These are phyloP conservation scores for Anguilla anguilla DNA, from an alignment of 2,797 vertebrate species.

Conservation along the genomic window DNA sequence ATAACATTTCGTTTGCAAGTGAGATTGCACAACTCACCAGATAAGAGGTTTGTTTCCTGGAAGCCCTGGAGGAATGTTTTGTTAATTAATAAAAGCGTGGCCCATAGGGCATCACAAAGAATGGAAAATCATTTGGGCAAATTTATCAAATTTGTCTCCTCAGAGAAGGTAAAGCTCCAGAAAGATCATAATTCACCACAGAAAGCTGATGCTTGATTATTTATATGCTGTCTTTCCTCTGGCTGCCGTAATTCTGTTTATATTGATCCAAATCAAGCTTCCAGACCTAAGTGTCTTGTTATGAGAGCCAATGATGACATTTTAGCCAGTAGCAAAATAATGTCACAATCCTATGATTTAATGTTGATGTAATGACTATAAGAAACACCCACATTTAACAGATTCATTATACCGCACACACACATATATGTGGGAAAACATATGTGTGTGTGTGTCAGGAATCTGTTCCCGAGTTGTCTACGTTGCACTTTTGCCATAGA, in stretches of 20 bases:
- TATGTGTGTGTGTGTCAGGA: too few relatives aligned
- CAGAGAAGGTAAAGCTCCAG: background rate
- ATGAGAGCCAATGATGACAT: background rate
- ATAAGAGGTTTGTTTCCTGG: background rate
- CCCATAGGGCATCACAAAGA: background rate
- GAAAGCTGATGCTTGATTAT: slow-evolving; percentile 9
- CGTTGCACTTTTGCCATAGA: background rate
- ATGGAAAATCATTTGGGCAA: background rate
- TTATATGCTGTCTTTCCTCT: background rate
- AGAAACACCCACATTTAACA: background rate
- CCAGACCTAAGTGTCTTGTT: background rate
- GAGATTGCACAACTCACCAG: background rate
- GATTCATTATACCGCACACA: background rate
- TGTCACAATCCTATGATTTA: background rate
- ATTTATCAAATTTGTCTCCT: slow-evolving; percentile 6
- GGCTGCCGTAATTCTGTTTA: slow-evolving; percentile 13
- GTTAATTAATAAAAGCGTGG: background rate
- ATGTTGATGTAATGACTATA: background rate
- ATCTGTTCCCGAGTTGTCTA: too few relatives aligned
- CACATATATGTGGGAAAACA: too few relatives aligned
- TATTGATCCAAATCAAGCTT: slow-evolving; percentile 12
- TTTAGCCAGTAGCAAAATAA: background rate
- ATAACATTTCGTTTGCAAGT: background rate
- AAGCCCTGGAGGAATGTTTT: background rate
- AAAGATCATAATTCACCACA: background rate